Evolutionary conservation across 2,113 vertebrate genomes (phyloP), one percentile per base, ranked within the genome.

Genomic region (Corynorhinus townsendii): DNA sequence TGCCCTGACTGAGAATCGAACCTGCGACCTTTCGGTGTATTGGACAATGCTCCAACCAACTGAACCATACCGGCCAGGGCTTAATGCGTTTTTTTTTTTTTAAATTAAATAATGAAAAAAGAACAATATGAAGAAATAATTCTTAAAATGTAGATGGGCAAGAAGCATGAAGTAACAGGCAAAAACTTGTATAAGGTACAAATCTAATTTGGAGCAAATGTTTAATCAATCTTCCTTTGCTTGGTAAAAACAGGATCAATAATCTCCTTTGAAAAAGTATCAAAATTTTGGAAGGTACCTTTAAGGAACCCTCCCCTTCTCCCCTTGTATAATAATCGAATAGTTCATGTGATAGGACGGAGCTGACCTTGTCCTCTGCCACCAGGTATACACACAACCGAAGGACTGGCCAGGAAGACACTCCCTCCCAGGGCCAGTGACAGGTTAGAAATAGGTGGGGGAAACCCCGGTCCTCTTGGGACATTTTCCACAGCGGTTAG

Each of bases 61-160:
- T 33, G 30, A 66, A 15, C 28, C 30, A 66, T 15, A 66, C 5
- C 2, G 12, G 64, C 28, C 64, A 66, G 30, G 62, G 64, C 62
- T 96, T 75, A 62, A 52, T 79, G 4, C 52, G 59, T 15, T 83
- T 94, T 93, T 49, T 89, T 15, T 83, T 94, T 93, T 49, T 89
- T 1, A 95, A 95, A 86, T 47, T 47, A 76, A 79, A 35, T 33
- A 73, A 72, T 47, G 26, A 82, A 59, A 59, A 54, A 6, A 49
- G 14, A n/a, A 77, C 4, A 62, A 82, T 35, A 11, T 73, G 26
- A 22, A 92, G 77, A 93, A 79, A 93, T 40, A 87, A n/a, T 54
- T 89, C 80, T 75, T n/a, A 91, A 94, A 93, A 76, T 56, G 56
- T 19, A 54, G 9, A 80, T 81, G n/a, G 79, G 87, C 2, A 76